Evolutionary conservation across 2,888 invertebrate species (phyloP).

Genomic region (Oligia fasciuncula): DNA sequence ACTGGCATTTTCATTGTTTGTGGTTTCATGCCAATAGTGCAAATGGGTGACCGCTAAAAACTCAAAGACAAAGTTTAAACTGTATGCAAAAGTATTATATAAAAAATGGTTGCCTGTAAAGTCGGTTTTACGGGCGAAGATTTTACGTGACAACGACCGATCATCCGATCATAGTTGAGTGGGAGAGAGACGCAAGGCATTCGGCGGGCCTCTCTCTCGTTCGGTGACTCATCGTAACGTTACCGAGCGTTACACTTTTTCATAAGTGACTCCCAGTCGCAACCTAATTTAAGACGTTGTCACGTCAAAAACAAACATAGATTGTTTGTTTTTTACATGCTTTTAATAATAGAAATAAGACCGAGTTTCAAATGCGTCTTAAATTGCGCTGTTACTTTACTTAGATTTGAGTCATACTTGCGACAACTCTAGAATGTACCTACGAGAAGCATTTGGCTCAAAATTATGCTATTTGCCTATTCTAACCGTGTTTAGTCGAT

Average conservation of each 20-base stretch:
- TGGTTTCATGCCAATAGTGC: not conserved
- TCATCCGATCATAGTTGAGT: too few species aligned
- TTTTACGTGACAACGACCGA: too few species aligned
- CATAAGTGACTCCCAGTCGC: too few species aligned
- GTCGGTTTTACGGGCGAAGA: too few species aligned
- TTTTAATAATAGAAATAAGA: not conserved
- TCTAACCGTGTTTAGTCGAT: too few species aligned
- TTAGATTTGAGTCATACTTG: not conserved
- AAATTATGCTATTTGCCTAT: not conserved
- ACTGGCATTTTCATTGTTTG: not conserved
- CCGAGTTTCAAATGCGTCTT: not conserved
- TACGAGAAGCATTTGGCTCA: not conserved
- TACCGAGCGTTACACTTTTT: too few species aligned
- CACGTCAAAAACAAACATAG: not conserved
- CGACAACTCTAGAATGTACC: not conserved
- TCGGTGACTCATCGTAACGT: too few species aligned
- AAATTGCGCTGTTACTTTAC: not conserved
- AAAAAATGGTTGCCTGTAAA: too few species aligned
- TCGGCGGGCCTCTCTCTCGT: too few species aligned
- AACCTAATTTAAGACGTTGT: too few species aligned
- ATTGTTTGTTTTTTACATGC: too few species aligned
- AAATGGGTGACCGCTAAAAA: not conserved
- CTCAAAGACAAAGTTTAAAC: not conserved
- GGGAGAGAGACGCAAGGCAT: too few species aligned
- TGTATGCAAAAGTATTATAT: not conserved